Percentiles rank a stretch among this genome's conserved stretches.
phyloP scores from a whole-genome alignment of 2,888 invertebrate species.

The Calameuta idolon region DNA sequence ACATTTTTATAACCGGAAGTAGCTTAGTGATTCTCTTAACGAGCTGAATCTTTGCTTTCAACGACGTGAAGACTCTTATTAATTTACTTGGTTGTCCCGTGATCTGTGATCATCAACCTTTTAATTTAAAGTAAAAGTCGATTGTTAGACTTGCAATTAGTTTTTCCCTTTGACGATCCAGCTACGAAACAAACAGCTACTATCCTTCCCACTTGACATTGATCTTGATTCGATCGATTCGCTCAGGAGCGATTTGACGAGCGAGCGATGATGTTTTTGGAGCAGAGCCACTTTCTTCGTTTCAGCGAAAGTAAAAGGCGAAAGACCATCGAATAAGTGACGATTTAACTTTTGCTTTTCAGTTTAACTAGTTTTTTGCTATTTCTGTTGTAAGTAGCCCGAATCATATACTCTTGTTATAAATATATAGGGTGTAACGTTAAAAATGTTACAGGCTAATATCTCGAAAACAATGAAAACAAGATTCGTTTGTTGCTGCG shows the following conservation, averaged over 20 bases:
- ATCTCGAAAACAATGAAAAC: no score
- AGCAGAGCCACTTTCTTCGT: slow-evolving; percentile 11
- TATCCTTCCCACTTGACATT: neutral
- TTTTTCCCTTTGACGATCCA: neutral
- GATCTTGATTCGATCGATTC: slow-evolving; percentile 4
- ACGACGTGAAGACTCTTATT: neutral
- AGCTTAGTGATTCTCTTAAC: neutral
- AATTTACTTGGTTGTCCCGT: neutral
- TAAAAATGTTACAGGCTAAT: neutral
- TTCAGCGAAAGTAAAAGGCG: slow-evolving; percentile 56
- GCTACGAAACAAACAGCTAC: neutral
- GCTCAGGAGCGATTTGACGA: neutral
- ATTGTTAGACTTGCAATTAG: neutral
- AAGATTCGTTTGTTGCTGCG: no score
- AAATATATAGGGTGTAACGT: neutral
- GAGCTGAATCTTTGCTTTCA: neutral
- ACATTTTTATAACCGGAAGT: neutral
- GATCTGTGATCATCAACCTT: neutral
- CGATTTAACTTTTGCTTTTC: slow-evolving; percentile 56
- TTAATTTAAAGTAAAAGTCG: neutral
- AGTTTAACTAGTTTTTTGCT: slow-evolving; percentile 38
- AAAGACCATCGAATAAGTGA: slow-evolving; percentile 47
- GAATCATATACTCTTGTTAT: neutral
- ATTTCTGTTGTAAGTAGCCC: neutral
- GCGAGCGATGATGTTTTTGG: neutral